Conservation (phyloP, 2,113 vertebrate genomes). For the Leptobrachium ailaonicum region DNA sequence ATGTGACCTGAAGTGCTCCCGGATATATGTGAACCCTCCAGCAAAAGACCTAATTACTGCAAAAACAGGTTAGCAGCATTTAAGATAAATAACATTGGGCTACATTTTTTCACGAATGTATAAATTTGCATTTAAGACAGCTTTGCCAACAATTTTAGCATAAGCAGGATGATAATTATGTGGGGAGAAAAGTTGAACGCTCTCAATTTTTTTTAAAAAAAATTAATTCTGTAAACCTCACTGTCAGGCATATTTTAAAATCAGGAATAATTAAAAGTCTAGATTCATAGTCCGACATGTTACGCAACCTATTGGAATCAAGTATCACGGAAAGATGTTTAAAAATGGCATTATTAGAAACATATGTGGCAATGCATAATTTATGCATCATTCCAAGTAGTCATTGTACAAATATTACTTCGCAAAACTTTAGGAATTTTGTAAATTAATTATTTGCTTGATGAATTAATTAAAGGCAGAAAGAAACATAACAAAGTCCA, state of each 20-base stretch:
- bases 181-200: constrained; percentile 31
- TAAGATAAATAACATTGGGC: constrained; percentile 32
- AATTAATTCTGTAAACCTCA: constrained; percentile 22
- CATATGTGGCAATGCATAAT: constrained; percentile 27
- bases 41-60: constrained; percentile 26
- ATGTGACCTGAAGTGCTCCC: constrained; percentile 31
- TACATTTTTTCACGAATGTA: constrained; percentile 25
- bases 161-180: constrained; percentile 24
- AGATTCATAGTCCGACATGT: constrained; percentile 19
- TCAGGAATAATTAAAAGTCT: constrained; percentile 33
- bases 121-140: constrained; percentile 29
- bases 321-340: constrained; percentile 24
- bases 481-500: too few relatives aligned
- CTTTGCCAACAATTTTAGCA: constrained; percentile 24
- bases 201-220: constrained; percentile 22
- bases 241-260: constrained; percentile 29
- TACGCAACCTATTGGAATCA: constrained; percentile 37
- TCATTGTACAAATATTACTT: too few relatives aligned
- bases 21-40: not conserved
- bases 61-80: constrained; percentile 11
- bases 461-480: too few relatives aligned
- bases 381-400: constrained; percentile 9
- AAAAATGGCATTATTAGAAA: constrained; percentile 31
- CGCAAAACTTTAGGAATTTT: not conserved
- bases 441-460: not conserved